Conservation (phyloP, 2,113 vertebrate species). For the Scopus umbretta region DNA sequence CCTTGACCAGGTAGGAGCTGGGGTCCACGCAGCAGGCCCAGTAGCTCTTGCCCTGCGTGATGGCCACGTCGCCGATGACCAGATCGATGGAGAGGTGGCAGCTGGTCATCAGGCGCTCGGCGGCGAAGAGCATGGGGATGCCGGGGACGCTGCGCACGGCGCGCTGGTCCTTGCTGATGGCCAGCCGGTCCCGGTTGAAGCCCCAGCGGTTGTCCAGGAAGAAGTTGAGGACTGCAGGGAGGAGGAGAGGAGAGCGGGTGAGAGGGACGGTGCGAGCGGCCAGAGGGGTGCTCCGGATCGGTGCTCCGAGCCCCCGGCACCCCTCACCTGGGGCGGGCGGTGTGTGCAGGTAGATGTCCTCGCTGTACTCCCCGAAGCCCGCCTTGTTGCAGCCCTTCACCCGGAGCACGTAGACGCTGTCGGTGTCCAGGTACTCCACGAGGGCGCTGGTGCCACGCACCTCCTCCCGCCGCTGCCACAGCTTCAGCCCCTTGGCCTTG, state of each 20-base stretch:
- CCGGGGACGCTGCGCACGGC: slow-evolving; percentile 90
- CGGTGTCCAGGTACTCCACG: slow-evolving; percentile 87
- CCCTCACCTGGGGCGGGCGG: slow-evolving; percentile 88
- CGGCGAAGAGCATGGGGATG: slow-evolving; percentile 82
- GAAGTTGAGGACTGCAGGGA: slow-evolving; percentile 86
- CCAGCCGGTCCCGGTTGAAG: slow-evolving; percentile 86
- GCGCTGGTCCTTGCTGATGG: slow-evolving; percentile 89
- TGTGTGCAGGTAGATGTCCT: slow-evolving; percentile 93
- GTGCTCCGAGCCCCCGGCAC: accelerated
- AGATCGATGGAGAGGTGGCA: slow-evolving; percentile 93
- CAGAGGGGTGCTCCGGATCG: accelerated
- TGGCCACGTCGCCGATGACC: slow-evolving; percentile 82
- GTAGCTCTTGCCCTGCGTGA: slow-evolving; percentile 93
- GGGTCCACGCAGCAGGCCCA: slow-evolving; percentile 96
- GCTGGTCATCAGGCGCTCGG: slow-evolving; percentile 89
- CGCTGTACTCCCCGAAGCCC: slow-evolving; percentile 91
- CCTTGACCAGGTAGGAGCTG: slow-evolving; percentile 93
- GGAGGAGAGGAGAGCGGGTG: background rate
- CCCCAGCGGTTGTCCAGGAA: slow-evolving; percentile 93
- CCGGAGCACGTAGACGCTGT: slow-evolving; percentile 89
- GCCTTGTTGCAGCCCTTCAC: slow-evolving; percentile 95
- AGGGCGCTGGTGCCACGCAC: slow-evolving; percentile 87
- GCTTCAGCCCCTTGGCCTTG: slow-evolving; percentile 73
- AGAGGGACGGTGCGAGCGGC: accelerated
- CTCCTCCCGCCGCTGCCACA: slow-evolving; percentile 90